Conservation (phyloP, 2,888 invertebrate genomes). For the Ormyrus labotus region DNA sequence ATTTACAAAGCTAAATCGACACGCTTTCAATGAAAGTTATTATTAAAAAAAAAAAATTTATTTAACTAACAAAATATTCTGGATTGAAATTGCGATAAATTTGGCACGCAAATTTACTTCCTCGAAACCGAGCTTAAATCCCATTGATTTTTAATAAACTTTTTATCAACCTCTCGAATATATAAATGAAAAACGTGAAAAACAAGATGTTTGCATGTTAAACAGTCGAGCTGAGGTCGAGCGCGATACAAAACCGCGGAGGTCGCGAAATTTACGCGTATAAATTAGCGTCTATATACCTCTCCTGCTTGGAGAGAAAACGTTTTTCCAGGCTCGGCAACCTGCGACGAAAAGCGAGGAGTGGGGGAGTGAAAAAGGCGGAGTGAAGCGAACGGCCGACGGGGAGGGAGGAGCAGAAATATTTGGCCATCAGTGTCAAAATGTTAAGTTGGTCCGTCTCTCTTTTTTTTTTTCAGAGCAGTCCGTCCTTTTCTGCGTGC, state of each 20-base stretch:
- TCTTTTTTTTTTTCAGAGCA: not conserved
- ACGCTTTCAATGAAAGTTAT: too few species aligned
- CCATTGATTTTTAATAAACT: not conserved
- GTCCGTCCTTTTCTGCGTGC: not conserved
- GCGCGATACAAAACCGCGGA: not conserved
- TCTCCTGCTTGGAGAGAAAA: constrained; percentile 4
- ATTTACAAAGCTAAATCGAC: too few species aligned
- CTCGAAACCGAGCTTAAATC: too few species aligned
- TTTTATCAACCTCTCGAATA: not conserved
- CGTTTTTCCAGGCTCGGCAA: constrained; percentile 7
- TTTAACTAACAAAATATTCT: too few species aligned
- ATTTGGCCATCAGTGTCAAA: not conserved
- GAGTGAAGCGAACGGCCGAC: not conserved
- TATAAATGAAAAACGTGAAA: constrained; percentile 15
- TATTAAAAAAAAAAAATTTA: too few species aligned
- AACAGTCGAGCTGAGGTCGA: constrained; percentile 20
- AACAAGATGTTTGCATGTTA: not conserved
- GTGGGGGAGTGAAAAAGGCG: not conserved
- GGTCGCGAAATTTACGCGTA: constrained; percentile 42
- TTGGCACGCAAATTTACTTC: too few species aligned
- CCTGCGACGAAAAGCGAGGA: constrained; percentile 1
- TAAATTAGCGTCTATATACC: constrained; percentile 41
- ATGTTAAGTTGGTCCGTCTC: not conserved
- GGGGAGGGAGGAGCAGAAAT: constrained; percentile 1
- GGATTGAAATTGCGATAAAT: too few species aligned